Conservation (phyloP, 2,797 vertebrate genomes). For the Hippopotamyrus pictus region DNA sequence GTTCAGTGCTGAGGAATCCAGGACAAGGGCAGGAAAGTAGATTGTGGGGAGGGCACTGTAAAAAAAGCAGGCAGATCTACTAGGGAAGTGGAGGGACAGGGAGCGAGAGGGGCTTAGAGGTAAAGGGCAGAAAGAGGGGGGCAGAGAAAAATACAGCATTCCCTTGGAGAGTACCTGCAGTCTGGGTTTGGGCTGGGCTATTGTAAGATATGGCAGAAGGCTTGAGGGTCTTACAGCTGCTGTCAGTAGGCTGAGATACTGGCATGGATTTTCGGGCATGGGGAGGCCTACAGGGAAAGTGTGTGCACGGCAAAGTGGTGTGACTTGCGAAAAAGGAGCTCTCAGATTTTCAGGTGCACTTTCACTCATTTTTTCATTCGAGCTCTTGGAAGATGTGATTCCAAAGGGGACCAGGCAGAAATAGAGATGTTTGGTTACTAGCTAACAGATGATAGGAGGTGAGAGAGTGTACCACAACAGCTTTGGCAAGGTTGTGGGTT, state of each 20-base stretch:
- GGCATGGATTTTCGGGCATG: not conserved
- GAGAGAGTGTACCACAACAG: not conserved
- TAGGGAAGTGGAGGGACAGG: not conserved
- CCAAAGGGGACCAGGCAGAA: not conserved
- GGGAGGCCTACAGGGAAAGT: not conserved
- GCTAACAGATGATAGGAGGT: not conserved
- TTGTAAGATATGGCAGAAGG: not conserved
- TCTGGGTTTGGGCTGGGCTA: not conserved
- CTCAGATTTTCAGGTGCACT: not conserved
- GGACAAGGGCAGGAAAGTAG: not conserved
- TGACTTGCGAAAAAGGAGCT: not conserved
- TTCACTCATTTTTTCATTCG: not conserved
- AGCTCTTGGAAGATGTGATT: not conserved
- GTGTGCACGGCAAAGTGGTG: not conserved
- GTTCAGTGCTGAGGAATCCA: not conserved
- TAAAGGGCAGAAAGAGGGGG: not conserved
- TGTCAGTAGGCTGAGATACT: not conserved
- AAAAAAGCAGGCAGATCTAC: not conserved
- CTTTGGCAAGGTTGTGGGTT: not conserved
- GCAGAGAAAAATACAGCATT: not conserved
- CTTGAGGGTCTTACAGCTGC: not conserved
- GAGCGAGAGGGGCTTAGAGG: not conserved
- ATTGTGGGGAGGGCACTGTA: not conserved
- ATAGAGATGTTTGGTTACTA: constrained; percentile 1
- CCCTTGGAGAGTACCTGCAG: not conserved